phyloP scores from a whole-genome alignment of 2,797 vertebrate species.

The Hydrophis major region DNA sequence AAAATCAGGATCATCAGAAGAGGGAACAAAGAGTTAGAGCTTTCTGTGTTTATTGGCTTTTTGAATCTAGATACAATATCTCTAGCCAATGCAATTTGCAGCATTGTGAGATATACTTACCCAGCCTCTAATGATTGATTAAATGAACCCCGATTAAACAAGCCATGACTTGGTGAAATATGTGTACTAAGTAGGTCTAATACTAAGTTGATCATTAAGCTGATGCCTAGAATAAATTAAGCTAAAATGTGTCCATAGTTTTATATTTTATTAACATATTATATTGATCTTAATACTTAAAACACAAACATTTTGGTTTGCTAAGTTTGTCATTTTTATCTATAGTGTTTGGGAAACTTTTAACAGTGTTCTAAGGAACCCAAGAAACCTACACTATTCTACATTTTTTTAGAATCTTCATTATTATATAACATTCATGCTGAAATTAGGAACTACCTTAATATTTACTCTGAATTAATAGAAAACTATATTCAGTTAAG shows the following conservation, averaged over 20 bases:
- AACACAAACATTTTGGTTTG: background rate
- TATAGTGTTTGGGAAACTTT: slow-evolving; percentile 17
- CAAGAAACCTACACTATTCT: slow-evolving; percentile 7
- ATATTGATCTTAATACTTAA: background rate
- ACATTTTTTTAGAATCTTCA: slow-evolving; percentile 15
- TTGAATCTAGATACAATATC: background rate
- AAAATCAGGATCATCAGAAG: background rate
- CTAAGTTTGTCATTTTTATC: background rate
- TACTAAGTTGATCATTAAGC: background rate
- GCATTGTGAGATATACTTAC: background rate
- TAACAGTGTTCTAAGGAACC: background rate
- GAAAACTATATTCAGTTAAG: background rate
- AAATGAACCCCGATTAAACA: background rate
- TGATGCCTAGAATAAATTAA: background rate
- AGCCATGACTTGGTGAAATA: background rate
- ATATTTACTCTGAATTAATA: background rate
- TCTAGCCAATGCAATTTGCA: background rate
- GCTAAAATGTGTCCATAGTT: background rate
- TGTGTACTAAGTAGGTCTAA: background rate
- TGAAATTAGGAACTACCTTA: slow-evolving; percentile 24
- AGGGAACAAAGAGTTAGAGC: background rate
- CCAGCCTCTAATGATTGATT: background rate
- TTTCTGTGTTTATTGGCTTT: background rate
- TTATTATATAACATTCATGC: background rate
- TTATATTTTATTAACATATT: background rate